Base-by-base conservation (phyloP, 2,113 vertebrate species). In the Zeus faber region DNA sequence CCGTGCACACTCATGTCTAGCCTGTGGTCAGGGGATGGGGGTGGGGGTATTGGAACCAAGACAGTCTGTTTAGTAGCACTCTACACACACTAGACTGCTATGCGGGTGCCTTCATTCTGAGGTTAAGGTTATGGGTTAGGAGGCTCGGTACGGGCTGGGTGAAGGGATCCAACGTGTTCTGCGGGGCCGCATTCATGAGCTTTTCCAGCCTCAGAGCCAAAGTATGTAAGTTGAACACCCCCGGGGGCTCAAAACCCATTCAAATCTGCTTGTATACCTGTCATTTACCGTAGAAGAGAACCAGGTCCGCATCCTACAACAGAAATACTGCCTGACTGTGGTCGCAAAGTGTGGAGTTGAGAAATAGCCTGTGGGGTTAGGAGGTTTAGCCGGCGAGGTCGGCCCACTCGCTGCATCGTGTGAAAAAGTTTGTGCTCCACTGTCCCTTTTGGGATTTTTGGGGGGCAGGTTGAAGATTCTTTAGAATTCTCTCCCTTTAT, bases 21-120 rank as follows among this genome's bases (percentile, higher is more conserved):
- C 58, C 73, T 80, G 73, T 65, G 75, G 72, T 74, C 64, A 47
- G 23, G 53, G 58, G 70, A 29, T 72, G 64, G 62, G 73, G 58
- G 54, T 49, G 44, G 70, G 44, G 29, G 62, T 10, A 73, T 49
- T 64, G 67, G 69, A 49, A 40, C 33, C 31, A 40, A 73, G 31
- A 62, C 35, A n/a, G 6, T 49, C 58, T 62, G 60, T 49, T 73
- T 49, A 6, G 17, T 33, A 10, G 40, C 33, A 21, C 46, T 52
- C 44, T 51, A 33, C 33, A 74, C 58, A 50, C 39, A 58, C 3
- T 10, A 46, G 49, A 33, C 40, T n/a, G n/a, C n/a, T n/a, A n/a
- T n/a, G n/a, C n/a, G n/a, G n/a, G n/a, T n/a, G n/a, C n/a, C n/a
- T 55, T 77, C 45, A 63, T 62, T 73, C 70, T 52, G 14, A 51